Evolutionary conservation across 2,797 vertebrate species (phyloP).

Genomic region (Acrossocheilus wenchowensis): DNA sequence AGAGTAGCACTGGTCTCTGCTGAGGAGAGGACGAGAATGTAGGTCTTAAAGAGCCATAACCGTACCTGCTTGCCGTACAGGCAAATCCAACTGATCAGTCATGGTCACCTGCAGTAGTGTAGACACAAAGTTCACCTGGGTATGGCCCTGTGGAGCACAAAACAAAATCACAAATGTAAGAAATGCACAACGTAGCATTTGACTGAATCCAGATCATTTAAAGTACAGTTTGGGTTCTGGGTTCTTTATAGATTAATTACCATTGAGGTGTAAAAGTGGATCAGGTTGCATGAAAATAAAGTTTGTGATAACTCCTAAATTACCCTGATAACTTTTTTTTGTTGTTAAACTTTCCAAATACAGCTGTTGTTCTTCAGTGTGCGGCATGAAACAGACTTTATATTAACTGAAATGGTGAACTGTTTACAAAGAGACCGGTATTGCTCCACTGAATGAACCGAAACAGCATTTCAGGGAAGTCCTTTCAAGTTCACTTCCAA

Average conservation of each 20-base stretch:
- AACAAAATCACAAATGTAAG: background rate
- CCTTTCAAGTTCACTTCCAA: background rate
- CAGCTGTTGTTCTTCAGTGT: background rate
- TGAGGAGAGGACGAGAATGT: background rate
- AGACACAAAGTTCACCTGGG: conserved; percentile 95
- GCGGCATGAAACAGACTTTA: background rate
- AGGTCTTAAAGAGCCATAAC: background rate
- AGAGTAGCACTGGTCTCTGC: background rate
- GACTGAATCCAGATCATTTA: no score
- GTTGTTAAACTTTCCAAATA: background rate
- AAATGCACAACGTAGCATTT: background rate
- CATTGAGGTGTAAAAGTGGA: background rate
- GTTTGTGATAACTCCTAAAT: background rate
- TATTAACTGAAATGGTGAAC: background rate
- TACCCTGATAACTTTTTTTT: background rate
- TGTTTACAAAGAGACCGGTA: background rate
- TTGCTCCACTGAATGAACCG: background rate
- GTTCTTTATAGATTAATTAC: background rate
- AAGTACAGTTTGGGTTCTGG: no score
- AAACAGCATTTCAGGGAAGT: conserved; percentile 15
- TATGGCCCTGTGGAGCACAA: conserved; percentile 83
- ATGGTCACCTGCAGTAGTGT: conserved; percentile 96
- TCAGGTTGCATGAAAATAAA: background rate
- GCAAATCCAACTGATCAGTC: conserved; percentile 98
- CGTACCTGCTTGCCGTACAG: conserved; percentile 98